phyloP scores from a whole-genome alignment of 2,888 invertebrate species.

The Ellobium chinense region DNA sequence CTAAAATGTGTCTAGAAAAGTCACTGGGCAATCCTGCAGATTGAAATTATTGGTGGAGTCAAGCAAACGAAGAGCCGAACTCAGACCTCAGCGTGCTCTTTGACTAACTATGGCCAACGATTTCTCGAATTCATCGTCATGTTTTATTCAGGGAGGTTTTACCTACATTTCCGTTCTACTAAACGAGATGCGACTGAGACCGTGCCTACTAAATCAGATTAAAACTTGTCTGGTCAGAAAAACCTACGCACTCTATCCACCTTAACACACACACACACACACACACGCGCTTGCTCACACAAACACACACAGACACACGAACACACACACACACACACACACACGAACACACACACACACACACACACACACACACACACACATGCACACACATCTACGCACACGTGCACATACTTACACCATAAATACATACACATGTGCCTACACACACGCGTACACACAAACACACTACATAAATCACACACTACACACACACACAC shows the following conservation, averaged over 20 bases:
- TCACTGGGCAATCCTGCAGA: too few species aligned
- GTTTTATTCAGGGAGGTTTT: slow-evolving; percentile 21
- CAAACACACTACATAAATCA: too few species aligned
- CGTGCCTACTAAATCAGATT: not conserved
- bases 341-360: not conserved
- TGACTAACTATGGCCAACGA: too few species aligned
- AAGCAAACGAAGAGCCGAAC: too few species aligned
- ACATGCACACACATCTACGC: not conserved
- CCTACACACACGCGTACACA: not conserved
- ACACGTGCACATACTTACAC: not conserved
- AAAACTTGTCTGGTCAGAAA: too few species aligned
- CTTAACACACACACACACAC: not conserved
- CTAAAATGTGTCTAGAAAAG: too few species aligned
- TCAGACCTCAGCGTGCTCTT: too few species aligned
- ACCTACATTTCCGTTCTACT: slow-evolving; percentile 12
- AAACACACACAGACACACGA: not conserved
- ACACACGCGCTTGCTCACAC: not conserved
- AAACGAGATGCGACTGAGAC: not conserved
- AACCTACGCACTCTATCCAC: too few species aligned
- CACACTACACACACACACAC: too few species aligned
- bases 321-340: not conserved
- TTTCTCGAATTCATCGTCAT: not conserved
- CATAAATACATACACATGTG: not conserved
- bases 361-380: not conserved
- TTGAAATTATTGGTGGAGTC: too few species aligned